A percentile compares a stretch with the other conserved stretches of the same genome.
phyloP scores from a whole-genome alignment of 1,140 invertebrate species.

The Papilio aristodemus region DNA sequence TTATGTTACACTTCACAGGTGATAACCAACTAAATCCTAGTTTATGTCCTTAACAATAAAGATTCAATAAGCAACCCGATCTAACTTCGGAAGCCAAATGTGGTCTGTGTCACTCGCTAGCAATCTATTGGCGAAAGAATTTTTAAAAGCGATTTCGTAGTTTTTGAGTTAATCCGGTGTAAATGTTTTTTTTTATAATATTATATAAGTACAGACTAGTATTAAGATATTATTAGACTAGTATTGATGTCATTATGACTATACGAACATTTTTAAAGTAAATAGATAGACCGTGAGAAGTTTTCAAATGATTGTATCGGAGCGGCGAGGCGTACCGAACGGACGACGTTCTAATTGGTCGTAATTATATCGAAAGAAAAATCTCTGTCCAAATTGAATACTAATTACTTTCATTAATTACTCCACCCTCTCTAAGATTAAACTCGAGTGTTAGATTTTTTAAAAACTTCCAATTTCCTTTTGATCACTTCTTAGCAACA shows the following conservation, averaged over 20 bases:
- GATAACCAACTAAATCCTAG: no score
- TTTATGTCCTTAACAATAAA: no score
- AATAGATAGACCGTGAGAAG: conserved; percentile 58
- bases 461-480: conserved; percentile 10
- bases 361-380: conserved; percentile 55
- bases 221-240: no score
- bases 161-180: no score
- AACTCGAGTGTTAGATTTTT: conserved; percentile 24
- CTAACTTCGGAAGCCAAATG: no score
- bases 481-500: not conserved
- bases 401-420: conserved; percentile 32
- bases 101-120: no score
- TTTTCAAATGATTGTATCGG: conserved; percentile 49
- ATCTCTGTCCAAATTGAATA: conserved; percentile 39
- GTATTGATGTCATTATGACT: not conserved
- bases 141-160: no score
- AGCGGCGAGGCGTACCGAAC: conserved; percentile 48
- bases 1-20: no score
- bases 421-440: conserved; percentile 11
- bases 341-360: conserved; percentile 55
- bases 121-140: no score
- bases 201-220: no score
- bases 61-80: no score
- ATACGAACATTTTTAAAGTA: conserved; percentile 34
- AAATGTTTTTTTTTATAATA: no score